These are phyloP conservation scores for Vespertilio murinus DNA, from an alignment of 2,797 vertebrate genomes.

Conservation along the genomic window DNA sequence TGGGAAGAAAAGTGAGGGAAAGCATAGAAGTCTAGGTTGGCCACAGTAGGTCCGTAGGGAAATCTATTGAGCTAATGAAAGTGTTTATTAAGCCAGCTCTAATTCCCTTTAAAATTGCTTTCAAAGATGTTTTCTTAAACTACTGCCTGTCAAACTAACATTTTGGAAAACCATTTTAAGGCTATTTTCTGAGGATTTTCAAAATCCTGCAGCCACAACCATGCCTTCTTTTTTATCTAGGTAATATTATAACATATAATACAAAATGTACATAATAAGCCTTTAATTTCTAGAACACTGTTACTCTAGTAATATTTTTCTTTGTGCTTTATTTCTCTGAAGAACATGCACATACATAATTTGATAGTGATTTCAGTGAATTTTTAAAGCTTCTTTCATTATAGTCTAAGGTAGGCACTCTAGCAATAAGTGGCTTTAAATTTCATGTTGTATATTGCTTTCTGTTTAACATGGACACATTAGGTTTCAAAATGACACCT, in stretches of 20 bases:
- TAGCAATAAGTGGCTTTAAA: conserved; percentile 41
- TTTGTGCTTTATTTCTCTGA: neutral
- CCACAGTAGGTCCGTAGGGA: neutral
- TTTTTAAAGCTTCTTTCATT: conserved; percentile 13
- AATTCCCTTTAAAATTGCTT: conserved; percentile 54
- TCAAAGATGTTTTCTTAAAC: conserved; percentile 44
- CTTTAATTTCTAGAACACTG: neutral
- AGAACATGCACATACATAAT: neutral
- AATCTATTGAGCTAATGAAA: conserved; percentile 63
- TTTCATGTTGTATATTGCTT: conserved; percentile 47
- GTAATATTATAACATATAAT: neutral
- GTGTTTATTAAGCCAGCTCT: conserved; percentile 11
- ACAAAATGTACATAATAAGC: neutral
- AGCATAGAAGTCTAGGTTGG: neutral
- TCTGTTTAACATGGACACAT: neutral
- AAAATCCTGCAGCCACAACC: neutral
- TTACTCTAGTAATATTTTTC: neutral
- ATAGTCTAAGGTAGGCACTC: neutral
- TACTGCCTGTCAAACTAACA: conserved; percentile 13
- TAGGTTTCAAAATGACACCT: neutral
- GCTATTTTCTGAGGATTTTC: neutral
- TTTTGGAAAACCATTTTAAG: neutral
- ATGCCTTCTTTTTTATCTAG: neutral
- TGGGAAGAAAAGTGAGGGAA: neutral
- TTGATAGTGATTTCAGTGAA: neutral